Base-by-base conservation (phyloP, 2,113 vertebrate species). In the Edolisoma coerulescens region DNA sequence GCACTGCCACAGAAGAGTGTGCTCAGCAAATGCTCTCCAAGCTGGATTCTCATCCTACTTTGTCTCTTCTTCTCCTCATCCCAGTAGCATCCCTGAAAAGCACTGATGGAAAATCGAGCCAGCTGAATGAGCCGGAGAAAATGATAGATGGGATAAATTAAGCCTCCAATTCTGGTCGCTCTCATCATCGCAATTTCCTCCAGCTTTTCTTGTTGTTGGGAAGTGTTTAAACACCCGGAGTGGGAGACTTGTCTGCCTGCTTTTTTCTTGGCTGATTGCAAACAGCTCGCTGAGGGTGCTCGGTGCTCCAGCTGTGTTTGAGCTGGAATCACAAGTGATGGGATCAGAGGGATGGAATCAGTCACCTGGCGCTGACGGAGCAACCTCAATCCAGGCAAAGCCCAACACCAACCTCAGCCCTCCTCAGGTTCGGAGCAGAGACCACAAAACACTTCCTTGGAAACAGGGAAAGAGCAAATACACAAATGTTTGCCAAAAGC, bases 131-230 rank as follows among this genome's bases (percentile, higher is more conserved):
- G 88, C 45, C 5, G 1, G 64, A 71, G 95, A 69, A 93, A 93
- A 92, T 94, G 79, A 96, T 92, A 78, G 75, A 95, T 95, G 93
- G 87, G 93, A 94, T 94, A 97, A 96, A 97, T 94, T 93, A 94
- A 96, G 79, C 76, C 88, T 84, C 30, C 56, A 8, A 89, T 94
- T 94, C 76, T 93, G 87, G 44, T 95, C 3, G 9, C 75, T 94
- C 93, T 95, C 95, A 96, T 95, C 95, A 94, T 87, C 33, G 69
- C 93, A 75, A 90, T 96, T 96, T 97, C 92, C 96, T 94, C 86
- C 93, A 75, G 83, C 65, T 95, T 90, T 87, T 92, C 85, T 88
- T 84, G 76, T 71, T 96, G 60, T 95, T 90, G 93, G 92, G 92
- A 89, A 89, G 96, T 92, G 79, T 92, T 97, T 90, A 96, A 95